Percentiles rank a stretch among this genome's conserved stretches.
Conservation (phyloP, 2,113 vertebrate genomes). For the Propithecus coquereli region DNA sequence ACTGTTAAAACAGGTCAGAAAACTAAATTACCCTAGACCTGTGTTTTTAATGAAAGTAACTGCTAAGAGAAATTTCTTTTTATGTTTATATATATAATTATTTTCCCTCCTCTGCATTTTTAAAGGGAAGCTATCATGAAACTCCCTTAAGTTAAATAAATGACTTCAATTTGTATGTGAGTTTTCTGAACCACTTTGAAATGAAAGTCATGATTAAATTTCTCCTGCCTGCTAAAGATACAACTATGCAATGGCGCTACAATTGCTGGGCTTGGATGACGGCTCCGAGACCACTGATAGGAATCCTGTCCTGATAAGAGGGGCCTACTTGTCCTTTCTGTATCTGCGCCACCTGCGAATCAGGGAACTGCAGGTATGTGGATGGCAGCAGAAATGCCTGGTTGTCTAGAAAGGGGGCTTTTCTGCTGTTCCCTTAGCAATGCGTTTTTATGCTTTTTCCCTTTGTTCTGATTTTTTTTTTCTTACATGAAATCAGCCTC, state of each 20-base stretch:
- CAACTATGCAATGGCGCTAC: slow-evolving; percentile 63
- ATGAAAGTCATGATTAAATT: neutral
- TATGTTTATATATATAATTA: neutral
- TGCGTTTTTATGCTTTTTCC: neutral
- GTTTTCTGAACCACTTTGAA: slow-evolving; percentile 45
- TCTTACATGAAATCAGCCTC: neutral
- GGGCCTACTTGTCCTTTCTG: slow-evolving; percentile 81
- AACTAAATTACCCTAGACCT: neutral
- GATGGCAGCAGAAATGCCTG: neutral
- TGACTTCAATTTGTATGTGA: neutral
- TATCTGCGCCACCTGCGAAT: slow-evolving; percentile 80
- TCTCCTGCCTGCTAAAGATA: slow-evolving; percentile 64
- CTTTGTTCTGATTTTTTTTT: neutral
- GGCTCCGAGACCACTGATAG: slow-evolving; percentile 19
- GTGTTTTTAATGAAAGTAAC: neutral
- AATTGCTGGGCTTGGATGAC: slow-evolving; percentile 76
- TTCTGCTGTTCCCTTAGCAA: neutral
- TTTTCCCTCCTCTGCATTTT: neutral
- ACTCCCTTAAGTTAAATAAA: slow-evolving; percentile 4
- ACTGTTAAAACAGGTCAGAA: slow-evolving; percentile 4
- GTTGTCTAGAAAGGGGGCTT: neutral
- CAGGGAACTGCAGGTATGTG: slow-evolving; percentile 80
- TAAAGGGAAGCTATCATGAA: neutral
- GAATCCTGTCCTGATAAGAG: slow-evolving; percentile 65
- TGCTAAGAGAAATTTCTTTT: slow-evolving; percentile 42